These are phyloP conservation scores for Lontra canadensis DNA, from an alignment of 2,113 vertebrate genomes.

Conservation along the genomic window DNA sequence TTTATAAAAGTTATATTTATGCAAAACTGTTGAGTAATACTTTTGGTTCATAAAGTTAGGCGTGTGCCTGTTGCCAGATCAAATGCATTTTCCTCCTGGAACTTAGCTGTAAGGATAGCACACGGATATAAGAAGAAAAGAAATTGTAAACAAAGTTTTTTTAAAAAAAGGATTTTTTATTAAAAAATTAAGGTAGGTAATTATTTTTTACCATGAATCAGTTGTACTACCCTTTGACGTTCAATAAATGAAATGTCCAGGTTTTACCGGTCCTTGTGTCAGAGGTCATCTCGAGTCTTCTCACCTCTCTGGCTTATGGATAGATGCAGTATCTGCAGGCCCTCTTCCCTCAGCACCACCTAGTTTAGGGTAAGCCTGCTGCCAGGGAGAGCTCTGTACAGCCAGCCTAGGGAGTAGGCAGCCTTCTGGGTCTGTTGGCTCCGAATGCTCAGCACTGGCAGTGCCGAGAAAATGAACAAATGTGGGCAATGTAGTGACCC, in stretches of 20 bases:
- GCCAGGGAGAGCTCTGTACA: background rate
- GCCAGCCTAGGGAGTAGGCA: background rate
- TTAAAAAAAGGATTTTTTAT: background rate
- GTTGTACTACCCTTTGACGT: background rate
- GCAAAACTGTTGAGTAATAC: background rate
- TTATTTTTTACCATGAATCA: background rate
- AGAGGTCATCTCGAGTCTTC: background rate
- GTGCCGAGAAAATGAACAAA: background rate
- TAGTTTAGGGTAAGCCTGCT: background rate
- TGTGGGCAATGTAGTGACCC: background rate
- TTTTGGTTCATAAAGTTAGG: slow-evolving; percentile 2
- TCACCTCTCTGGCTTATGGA: background rate
- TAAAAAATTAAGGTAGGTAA: background rate
- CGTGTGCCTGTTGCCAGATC: background rate
- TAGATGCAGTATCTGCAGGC: background rate
- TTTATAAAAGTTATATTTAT: slow-evolving; percentile 33
- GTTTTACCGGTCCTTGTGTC: background rate
- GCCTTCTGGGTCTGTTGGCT: background rate
- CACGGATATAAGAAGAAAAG: background rate
- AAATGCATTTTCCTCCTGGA: background rate
- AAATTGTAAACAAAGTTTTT: background rate
- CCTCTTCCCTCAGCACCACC: background rate
- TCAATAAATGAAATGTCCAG: background rate
- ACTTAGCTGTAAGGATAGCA: background rate
- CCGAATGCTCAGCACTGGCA: background rate